Base-by-base conservation (phyloP, 2,888 invertebrate genomes). In the Endotricha flammealis region DNA sequence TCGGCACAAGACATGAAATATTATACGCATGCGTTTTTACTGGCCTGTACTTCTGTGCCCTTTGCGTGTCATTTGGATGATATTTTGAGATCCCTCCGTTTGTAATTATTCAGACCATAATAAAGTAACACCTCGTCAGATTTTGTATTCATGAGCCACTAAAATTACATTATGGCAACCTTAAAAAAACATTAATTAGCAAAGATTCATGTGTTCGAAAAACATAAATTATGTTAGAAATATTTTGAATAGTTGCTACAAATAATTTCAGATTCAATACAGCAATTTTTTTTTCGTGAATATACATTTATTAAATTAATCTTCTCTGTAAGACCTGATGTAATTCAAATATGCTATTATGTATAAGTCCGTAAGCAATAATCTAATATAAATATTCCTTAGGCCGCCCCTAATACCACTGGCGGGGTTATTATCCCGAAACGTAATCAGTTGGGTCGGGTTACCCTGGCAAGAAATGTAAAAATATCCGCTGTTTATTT, bases 401-500 rank as follows among this genome's bases (percentile, higher is more conserved):
- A 69, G 63, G 59, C 57, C 63, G 58, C 53, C 63, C 60, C 57
- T 66, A 70, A 69, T 70, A 65, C 63, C 57, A 59, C 55, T 63
- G 56, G 58, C 45, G 57, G 32, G 73, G 76, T 77, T 82, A 82
- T 85, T 82, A 85, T 81, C 71, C 71, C 61, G 55, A 63, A 78
- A 76, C 74, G 73, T 81, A 86, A 86, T 85, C 85, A 86, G 83
- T 76, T 72, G 86, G 85, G 81, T 79, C 70, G 82, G 79, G 78
- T 74, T 78, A 78, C 71, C 62, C 72, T 68, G 48, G 67, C 61
- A 73, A 83, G 78, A 78, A 80, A 85, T 81, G 79, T 82, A 83
- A 82, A 83, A 82, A 85, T 86, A 83, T 80, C 77, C 76, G 64
- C 79, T 85, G 83, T 86, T 86, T 86, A 86, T 82, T 85, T 86